Evolutionary conservation across 1,140 invertebrate species (phyloP).

Genomic region (Neodiprion pinetum): DNA sequence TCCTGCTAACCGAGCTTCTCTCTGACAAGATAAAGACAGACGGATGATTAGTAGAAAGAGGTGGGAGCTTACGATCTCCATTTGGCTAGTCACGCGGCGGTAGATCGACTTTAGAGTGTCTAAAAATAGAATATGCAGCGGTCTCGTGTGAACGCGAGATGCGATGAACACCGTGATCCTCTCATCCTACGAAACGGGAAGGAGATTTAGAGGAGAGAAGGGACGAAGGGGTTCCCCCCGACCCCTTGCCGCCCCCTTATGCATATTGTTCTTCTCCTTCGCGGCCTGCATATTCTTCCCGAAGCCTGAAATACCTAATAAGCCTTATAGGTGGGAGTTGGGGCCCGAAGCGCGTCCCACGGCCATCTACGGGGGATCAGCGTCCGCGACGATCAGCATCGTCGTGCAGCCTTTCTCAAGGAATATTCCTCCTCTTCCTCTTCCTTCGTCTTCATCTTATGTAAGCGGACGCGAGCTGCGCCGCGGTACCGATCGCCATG

Average conservation of each 20-base stretch:
- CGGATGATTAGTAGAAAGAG: too few relatives aligned
- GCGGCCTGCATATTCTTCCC: conserved; percentile 14
- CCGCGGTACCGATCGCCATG: conserved; percentile 24
- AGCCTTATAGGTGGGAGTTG: conserved; percentile 57
- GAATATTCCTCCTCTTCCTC: conserved; percentile 29
- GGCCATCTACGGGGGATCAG: conserved; percentile 50
- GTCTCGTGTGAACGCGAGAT: not conserved
- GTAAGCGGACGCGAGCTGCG: conserved; percentile 32
- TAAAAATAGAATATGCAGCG: not conserved
- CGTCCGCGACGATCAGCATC: conserved; percentile 22
- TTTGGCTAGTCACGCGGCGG: too few relatives aligned
- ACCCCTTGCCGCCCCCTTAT: conserved; percentile 38
- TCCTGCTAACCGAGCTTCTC: too few relatives aligned
- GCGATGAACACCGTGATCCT: not conserved
- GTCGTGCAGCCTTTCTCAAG: conserved; percentile 42
- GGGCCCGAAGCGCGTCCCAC: conserved; percentile 56
- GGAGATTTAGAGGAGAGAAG: not conserved
- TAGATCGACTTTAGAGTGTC: too few relatives aligned
- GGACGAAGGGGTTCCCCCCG: conserved; percentile 7
- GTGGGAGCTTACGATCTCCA: too few relatives aligned
- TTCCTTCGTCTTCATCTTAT: conserved; percentile 23
- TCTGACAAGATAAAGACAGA: too few relatives aligned
- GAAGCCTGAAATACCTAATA: conserved; percentile 47
- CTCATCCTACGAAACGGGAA: not conserved
- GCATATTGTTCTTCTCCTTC: conserved; percentile 28